These are phyloP conservation scores for Papilio aristodemus DNA, from an alignment of 1,140 invertebrate species.

Conservation along the genomic window DNA sequence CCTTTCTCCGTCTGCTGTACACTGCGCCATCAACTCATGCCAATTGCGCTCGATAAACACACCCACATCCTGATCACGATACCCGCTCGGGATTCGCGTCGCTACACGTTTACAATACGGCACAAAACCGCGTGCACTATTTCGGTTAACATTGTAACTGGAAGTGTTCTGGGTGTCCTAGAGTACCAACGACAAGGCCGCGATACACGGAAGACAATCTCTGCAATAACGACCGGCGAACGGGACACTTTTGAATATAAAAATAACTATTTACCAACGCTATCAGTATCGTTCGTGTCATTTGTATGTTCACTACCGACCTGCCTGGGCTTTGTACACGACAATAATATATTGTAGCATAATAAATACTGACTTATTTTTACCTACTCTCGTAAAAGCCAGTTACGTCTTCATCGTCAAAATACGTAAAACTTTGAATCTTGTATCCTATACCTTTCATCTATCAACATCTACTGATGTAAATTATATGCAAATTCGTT, in stretches of 20 bases:
- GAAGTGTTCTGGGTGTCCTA: constrained; percentile 55
- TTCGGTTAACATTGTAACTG: constrained; percentile 36
- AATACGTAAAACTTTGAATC: too few species aligned
- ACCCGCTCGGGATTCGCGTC: not conserved
- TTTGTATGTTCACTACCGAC: not conserved
- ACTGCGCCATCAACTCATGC: constrained; percentile 22
- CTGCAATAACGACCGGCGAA: constrained; percentile 46
- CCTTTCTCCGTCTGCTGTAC: constrained; percentile 37
- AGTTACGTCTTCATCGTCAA: too few species aligned
- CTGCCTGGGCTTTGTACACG: not conserved
- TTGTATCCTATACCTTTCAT: too few species aligned
- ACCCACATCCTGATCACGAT: constrained; percentile 31
- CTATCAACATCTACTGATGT: too few species aligned
- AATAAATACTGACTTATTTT: not conserved
- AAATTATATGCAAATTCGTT: too few species aligned
- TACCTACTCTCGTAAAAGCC: not conserved
- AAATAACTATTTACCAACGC: constrained; percentile 23
- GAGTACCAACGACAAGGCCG: constrained; percentile 58
- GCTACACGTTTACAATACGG: constrained; percentile 10
- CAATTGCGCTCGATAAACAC: constrained; percentile 36
- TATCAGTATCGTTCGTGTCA: not conserved
- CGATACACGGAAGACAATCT: constrained; percentile 76
- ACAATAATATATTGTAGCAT: too few species aligned
- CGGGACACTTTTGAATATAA: constrained; percentile 27
- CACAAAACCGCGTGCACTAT: constrained; percentile 12